phyloP scores from a whole-genome alignment of 2,797 vertebrate genomes.

The Cryptoblepharus egeriae region DNA sequence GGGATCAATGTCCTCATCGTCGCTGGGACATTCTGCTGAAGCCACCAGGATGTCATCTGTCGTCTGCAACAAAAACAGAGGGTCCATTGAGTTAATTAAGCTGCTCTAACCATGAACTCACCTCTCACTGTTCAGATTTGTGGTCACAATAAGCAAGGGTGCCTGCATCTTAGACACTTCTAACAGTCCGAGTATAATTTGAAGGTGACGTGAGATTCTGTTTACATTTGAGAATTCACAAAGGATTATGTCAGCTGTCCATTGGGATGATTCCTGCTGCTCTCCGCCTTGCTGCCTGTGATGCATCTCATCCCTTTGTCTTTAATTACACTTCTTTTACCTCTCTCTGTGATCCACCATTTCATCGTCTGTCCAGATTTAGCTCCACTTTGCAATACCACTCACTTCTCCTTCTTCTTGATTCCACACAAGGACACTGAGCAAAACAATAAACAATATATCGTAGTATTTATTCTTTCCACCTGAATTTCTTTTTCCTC shows the following conservation, averaged over 20 bases:
- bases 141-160: background rate
- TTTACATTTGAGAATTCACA: conserved; percentile 19
- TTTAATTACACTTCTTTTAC: background rate
- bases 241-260: conserved; percentile 33
- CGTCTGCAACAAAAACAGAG: conserved; percentile 82
- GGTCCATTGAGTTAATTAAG: conserved; percentile 48
- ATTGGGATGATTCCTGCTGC: background rate
- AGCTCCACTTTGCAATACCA: background rate
- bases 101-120: background rate
- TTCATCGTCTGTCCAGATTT: background rate
- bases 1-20: conserved; percentile 98
- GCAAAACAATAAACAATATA: background rate
- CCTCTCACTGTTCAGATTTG: background rate
- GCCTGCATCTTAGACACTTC: background rate
- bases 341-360: background rate
- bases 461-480: background rate
- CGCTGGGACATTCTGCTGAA: conserved; percentile 97
- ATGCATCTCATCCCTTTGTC: background rate
- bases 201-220: conserved; percentile 13
- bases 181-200: background rate
- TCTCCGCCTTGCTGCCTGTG: background rate
- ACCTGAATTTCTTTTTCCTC: background rate
- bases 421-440: background rate
- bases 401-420: background rate
- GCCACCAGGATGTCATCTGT: conserved; percentile 95